Base-by-base conservation (phyloP, 2,113 vertebrate species). In the Chionis minor region DNA sequence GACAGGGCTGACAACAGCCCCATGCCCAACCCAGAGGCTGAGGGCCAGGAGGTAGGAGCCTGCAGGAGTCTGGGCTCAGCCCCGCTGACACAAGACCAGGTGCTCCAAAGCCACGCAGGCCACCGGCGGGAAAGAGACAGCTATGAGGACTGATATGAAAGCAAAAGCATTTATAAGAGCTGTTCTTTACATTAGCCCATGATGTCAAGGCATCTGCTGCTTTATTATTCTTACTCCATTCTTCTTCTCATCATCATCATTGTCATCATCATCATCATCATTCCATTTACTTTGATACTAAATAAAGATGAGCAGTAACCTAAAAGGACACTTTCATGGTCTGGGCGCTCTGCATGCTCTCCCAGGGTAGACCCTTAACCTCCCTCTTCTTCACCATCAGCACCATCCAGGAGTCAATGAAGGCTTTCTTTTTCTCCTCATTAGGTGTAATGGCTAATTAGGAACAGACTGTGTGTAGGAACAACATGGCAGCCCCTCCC, bases 1-100 rank as follows among this genome's bases (percentile, higher is more conserved):
- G 9, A 67, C 15, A 3, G 27, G 49, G 30, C 27, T 55, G 75
- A 44, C 33, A 51, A 10, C 15, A 88, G 27, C 55, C 15, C 71
- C 2, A 0, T 63, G 56, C 16, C 70, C n/a, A 22, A 1, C 7
- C 0, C 6, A 74, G 69, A 14, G 30, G n/a, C n/a, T 42, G 13
- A 49, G 51, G n/a, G 33, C 33, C 61, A 30, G 56, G 42, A 3
- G 1, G 77, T 27, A 33, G 24, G 18, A 62, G 7, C 47, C 2
- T 35, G 62, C 32, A 35, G 62, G 22, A 80, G 13, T 47, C 33
- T 47, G 71, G 16, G 30, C 67, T 86, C 74, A 56, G 45, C 32
- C 9, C 42, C 0, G 1, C 72, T 81, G 40, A 28, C 21, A 63
- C 1, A 6, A 86, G 45, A 49, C 8, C 12, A 2, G 24, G 38